These are phyloP conservation scores for Rambutsinella grinnellia DNA, from an alignment of 2,888 invertebrate genomes.

Conservation along the genomic window DNA sequence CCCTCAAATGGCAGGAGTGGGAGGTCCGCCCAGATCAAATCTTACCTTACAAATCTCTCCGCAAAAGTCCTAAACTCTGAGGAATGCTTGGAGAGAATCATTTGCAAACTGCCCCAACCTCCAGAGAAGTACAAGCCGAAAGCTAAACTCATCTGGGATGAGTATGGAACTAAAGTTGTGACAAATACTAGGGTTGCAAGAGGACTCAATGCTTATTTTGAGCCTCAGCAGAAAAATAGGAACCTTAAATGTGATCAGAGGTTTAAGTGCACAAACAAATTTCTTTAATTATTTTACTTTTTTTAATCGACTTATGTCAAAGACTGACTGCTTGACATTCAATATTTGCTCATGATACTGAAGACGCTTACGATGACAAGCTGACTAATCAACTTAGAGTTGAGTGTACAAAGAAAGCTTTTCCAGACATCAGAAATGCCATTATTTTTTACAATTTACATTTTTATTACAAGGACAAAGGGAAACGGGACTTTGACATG, in stretches of 20 bases:
- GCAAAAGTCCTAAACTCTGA: conserved; percentile 61
- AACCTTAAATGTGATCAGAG: conserved; percentile 63
- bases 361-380: too few species aligned
- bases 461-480: too few species aligned
- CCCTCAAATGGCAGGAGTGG: conserved; percentile 3
- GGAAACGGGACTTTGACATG: too few species aligned
- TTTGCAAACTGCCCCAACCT: conserved; percentile 64
- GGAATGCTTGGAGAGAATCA: conserved; percentile 63
- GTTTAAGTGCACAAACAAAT: conserved; percentile 65
- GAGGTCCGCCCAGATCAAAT: conserved; percentile 25
- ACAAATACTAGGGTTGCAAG: conserved; percentile 51
- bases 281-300: conserved; percentile 53
- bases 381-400: too few species aligned
- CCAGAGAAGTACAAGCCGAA: conserved; percentile 60
- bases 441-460: too few species aligned
- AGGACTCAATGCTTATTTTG: conserved; percentile 63
- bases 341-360: too few species aligned
- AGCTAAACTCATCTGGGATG: conserved; percentile 61
- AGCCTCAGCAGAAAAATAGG: conserved; percentile 54
- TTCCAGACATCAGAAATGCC: too few species aligned
- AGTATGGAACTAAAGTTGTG: conserved; percentile 58
- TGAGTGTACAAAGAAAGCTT: too few species aligned
- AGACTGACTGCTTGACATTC: conserved; percentile 75
- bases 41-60: conserved; percentile 58
- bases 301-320: neutral